These are phyloP conservation scores for Ericerus pela DNA, from an alignment of 1,140 invertebrate genomes.

Conservation along the genomic window DNA sequence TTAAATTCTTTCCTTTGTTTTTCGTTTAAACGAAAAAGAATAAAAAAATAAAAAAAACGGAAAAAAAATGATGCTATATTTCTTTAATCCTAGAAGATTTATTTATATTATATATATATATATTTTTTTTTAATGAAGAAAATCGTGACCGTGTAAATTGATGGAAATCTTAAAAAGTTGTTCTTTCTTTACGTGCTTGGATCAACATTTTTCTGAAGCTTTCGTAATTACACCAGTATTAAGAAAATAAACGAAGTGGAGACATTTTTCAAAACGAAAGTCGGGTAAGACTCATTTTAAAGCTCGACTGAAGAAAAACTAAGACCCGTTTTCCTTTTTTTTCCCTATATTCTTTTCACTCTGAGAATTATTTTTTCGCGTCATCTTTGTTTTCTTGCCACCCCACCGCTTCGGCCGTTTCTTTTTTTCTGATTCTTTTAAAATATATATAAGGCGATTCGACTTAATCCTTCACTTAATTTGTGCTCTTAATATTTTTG, in stretches of 20 bases:
- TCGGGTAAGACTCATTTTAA: constrained; percentile 12
- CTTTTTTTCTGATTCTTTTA: too few species aligned
- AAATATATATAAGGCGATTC: too few species aligned
- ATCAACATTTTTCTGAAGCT: constrained; percentile 24
- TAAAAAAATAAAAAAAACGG: too few species aligned
- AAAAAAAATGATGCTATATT: not conserved
- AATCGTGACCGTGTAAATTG: constrained; percentile 11
- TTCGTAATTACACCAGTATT: constrained; percentile 18
- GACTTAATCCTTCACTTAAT: constrained; percentile 25
- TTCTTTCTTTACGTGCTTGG: constrained; percentile 26
- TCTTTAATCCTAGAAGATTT: constrained; percentile 7
- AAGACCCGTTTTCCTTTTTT: constrained; percentile 23
- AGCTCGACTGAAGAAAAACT: constrained; percentile 15
- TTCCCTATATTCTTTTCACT: too few species aligned
- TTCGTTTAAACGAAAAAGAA: too few species aligned
- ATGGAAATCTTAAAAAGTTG: constrained; percentile 21
- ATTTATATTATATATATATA: not conserved
- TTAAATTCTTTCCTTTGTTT: too few species aligned
- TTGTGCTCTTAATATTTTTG: constrained; percentile 23
- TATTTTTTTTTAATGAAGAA: constrained; percentile 6
- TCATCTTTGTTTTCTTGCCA: too few species aligned
- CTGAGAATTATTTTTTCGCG: too few species aligned
- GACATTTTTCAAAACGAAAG: constrained; percentile 11
- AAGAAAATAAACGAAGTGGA: constrained; percentile 17
- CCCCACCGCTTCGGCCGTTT: too few species aligned